Evolutionary conservation across 37 sponge, comb jelly and placozoan genomes (phyloP).

Genomic region (Theonella swinhoei): DNA sequence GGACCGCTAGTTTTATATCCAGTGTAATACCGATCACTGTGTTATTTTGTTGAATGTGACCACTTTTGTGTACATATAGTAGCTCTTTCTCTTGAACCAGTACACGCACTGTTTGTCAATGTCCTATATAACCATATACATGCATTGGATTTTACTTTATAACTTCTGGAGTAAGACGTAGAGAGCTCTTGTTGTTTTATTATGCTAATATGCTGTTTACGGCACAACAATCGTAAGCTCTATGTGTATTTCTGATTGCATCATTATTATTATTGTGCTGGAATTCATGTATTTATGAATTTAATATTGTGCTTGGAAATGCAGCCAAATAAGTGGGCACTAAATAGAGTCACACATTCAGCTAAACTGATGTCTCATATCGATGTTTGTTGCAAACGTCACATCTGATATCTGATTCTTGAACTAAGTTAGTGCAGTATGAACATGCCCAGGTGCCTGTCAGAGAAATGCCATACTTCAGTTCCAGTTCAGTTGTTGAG

Average conservation of each 20-base stretch:
- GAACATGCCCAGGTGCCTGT: neutral
- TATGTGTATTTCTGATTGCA: neutral
- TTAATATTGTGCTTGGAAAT: neutral
- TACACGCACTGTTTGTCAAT: no score
- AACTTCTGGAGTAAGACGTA: no score
- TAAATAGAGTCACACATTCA: neutral
- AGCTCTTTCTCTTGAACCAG: neutral
- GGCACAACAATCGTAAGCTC: neutral
- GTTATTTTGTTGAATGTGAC: neutral
- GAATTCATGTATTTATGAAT: neutral
- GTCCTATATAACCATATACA: neutral
- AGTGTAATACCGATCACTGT: constrained; percentile 1
- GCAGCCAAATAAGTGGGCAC: neutral
- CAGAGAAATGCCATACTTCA: neutral
- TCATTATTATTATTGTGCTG: neutral
- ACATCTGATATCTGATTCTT: neutral
- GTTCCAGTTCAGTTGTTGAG: no score
- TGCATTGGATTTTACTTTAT: neutral
- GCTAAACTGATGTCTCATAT: neutral
- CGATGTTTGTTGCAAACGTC: neutral
- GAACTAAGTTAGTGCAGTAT: neutral
- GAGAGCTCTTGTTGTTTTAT: neutral
- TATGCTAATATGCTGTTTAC: no score
- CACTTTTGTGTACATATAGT: neutral
- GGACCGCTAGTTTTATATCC: constrained; percentile 36